Evolutionary conservation across 2,888 invertebrate genomes (phyloP).

Genomic region (Erebia ligea): DNA sequence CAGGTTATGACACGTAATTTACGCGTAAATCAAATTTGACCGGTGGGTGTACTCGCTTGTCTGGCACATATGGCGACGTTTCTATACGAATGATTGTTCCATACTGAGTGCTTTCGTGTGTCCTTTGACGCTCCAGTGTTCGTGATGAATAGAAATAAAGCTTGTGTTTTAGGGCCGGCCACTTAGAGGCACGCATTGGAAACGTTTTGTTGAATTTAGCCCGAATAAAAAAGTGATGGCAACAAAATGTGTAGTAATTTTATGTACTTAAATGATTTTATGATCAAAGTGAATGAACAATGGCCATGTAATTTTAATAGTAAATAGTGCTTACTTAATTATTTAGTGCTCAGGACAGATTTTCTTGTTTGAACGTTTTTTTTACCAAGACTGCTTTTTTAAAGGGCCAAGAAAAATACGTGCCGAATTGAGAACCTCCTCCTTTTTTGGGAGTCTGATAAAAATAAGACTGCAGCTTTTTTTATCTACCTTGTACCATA

Average conservation of each 20-base stretch:
- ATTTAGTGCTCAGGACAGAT: too few relatives aligned
- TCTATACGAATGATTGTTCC: conserved; percentile 66
- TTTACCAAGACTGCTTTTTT: too few relatives aligned
- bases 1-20: conserved; percentile 81
- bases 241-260: neutral
- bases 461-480: too few relatives aligned
- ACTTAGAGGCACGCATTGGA: conserved; percentile 45
- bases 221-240: conserved; percentile 2
- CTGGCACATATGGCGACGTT: conserved; percentile 79
- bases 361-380: too few relatives aligned
- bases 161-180: conserved; percentile 45
- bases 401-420: too few relatives aligned
- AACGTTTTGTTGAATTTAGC: conserved; percentile 25
- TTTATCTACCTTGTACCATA: too few relatives aligned
- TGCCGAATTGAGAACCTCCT: too few relatives aligned
- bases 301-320: too few relatives aligned
- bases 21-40: conserved; percentile 83
- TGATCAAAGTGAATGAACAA: too few relatives aligned
- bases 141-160: conserved; percentile 69
- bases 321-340: too few relatives aligned
- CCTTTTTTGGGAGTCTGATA: too few relatives aligned
- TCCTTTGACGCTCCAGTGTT: conserved; percentile 62
- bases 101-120: conserved; percentile 73
- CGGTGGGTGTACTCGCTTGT: conserved; percentile 76
- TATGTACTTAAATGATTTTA: too few relatives aligned